Evolutionary conservation across 2,888 invertebrate species (phyloP), one percentile per base, ranked within the genome.

Genomic region (Synanthedon formicaeformis): DNA sequence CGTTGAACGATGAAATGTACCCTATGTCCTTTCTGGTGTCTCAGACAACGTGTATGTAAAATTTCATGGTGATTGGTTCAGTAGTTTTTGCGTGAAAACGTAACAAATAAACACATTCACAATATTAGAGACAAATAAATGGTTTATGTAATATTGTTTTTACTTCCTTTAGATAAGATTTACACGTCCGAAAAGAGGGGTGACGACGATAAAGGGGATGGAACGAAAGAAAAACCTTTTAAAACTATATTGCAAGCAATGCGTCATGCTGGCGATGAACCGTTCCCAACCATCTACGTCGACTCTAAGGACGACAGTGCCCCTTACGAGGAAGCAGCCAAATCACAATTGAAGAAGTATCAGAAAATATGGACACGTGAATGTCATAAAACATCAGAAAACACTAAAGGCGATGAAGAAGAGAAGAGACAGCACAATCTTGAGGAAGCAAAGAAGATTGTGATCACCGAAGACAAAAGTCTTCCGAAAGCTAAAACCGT

Each of bases 331-430:
- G 90, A 78, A 10, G 96, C 93, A 6, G 93, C 98, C 0, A 98
- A 98, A 73, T 93, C 98, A 0, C 98, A 98, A 66, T 67, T 98
- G 59, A 99, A 99, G 73, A 99, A 99, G 79, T 89, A 95, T 5
- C 93, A 94, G 56, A 98, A 99, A 75, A 89, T 97, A 40, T 98
- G 94, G 92, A 86, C 89, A 0, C 90, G 95, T 58, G 97, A 98
- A 69, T 88, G 88, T 50, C 85, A 93, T 61, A 98, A 98, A 72
- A 91, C 90, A 48, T 92, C 91, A 0, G 95, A 94, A 12, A 94
- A 93, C 67, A 89, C 90, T 0, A 92, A 93, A 60, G 93, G 92
- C 53, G 94, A 96, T 60, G 91, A 92, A 52, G 94, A 93, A 53
- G 94, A 93, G 55, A 94, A 96, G 66, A 90, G 97, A 59, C 86